Conservation (phyloP, 1,140 invertebrate genomes). For the Odontomachus brunneus region DNA sequence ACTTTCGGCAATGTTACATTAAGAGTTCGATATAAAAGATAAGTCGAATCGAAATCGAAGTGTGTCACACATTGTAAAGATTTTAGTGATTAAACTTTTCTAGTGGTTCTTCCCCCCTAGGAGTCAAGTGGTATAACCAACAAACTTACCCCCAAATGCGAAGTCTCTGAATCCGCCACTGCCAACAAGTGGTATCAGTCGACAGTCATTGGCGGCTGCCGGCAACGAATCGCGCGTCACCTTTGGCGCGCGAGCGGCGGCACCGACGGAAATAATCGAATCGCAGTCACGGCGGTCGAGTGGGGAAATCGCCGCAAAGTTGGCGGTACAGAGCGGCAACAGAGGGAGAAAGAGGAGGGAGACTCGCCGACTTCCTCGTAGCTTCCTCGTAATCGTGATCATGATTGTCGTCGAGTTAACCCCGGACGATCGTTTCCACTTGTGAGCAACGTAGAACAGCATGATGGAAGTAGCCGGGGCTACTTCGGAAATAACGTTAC, state of each 20-base stretch:
- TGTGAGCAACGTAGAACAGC: slow-evolving; percentile 8
- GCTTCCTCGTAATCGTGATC: slow-evolving; percentile 77
- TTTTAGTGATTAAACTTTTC: no score
- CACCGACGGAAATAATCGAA: slow-evolving; percentile 83
- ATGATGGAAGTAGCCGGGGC: background rate
- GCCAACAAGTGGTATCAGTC: slow-evolving; percentile 7
- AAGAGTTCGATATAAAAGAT: no score
- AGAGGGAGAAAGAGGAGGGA: slow-evolving; percentile 63
- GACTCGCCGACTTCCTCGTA: slow-evolving; percentile 77
- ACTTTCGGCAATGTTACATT: no score
- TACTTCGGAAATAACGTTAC: background rate
- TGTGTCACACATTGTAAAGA: no score
- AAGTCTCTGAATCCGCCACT: no score
- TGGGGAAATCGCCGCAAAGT: slow-evolving; percentile 49
- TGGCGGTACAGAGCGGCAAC: slow-evolving; percentile 2
- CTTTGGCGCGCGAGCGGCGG: slow-evolving; percentile 13
- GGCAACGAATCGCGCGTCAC: background rate
- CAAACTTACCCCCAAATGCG: no score
- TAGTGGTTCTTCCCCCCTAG: no score
- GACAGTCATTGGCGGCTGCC: slow-evolving; percentile 5
- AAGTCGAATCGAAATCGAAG: no score
- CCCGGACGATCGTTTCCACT: slow-evolving; percentile 49
- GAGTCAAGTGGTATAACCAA: no score
- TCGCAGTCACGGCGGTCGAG: slow-evolving; percentile 57
- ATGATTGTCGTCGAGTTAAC: slow-evolving; percentile 66